A percentile compares a stretch with the other conserved stretches of the same genome.
These are phyloP conservation scores for Nyctibius grandis DNA, from an alignment of 2,797 vertebrate species.

Conservation along the genomic window DNA sequence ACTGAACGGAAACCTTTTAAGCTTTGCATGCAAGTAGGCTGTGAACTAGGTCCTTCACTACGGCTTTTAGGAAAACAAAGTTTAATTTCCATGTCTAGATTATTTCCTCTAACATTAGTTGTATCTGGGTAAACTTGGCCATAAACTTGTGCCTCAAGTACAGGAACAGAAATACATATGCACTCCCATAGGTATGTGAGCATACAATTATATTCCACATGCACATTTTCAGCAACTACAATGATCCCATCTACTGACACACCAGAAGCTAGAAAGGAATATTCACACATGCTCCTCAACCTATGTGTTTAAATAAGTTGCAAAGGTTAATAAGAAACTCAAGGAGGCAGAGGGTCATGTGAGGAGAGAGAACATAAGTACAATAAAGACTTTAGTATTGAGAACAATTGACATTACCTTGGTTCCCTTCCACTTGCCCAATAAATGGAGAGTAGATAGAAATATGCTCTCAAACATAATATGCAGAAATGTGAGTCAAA, in stretches of 20 bases:
- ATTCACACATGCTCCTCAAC: not conserved
- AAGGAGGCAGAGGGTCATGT: not conserved
- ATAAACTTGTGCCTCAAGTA: not conserved
- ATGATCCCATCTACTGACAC: not conserved
- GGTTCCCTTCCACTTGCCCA: not conserved
- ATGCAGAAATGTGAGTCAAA: not conserved
- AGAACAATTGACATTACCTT: not conserved
- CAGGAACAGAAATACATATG: not conserved
- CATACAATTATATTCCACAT: not conserved
- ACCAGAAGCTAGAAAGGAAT: not conserved
- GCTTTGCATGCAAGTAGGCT: not conserved
- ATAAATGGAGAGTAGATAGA: not conserved
- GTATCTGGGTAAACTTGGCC: not conserved
- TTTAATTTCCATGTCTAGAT: not conserved
- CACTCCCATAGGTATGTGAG: not conserved
- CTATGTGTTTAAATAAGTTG: not conserved
- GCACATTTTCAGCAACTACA: not conserved
- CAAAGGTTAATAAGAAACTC: not conserved
- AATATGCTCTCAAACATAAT: not conserved
- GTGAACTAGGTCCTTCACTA: not conserved
- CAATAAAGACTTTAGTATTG: not conserved
- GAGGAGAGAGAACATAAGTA: not conserved
- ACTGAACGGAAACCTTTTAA: not conserved
- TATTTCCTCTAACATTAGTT: not conserved
- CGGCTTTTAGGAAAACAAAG: not conserved